Percentiles rank a stretch among this genome's conserved stretches.
Conservation (phyloP, 2,113 vertebrate species). For the Notechis scutatus region DNA sequence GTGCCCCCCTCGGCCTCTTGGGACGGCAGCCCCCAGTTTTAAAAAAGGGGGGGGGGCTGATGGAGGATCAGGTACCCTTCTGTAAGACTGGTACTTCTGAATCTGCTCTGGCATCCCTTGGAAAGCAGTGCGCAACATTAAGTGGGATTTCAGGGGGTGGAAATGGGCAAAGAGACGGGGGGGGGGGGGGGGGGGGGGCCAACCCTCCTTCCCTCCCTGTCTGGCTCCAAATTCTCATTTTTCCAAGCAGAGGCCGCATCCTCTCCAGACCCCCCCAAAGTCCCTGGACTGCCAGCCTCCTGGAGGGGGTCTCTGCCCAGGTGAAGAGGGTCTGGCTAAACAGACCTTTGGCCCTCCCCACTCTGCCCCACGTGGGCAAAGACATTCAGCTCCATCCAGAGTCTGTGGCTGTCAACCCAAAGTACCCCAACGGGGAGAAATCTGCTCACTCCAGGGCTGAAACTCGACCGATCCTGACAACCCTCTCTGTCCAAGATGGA, state of each 20-base stretch:
- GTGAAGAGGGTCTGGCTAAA: not conserved
- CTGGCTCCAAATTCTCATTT: too few species aligned
- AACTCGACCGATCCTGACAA: not conserved
- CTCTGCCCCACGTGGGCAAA: not conserved
- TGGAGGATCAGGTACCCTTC: not conserved
- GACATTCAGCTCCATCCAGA: not conserved
- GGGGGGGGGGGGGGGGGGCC: not conserved
- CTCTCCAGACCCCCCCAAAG: not conserved
- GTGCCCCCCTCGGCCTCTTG: not conserved
- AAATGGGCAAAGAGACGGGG: not conserved
- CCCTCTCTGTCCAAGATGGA: not conserved
- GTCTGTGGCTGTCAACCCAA: not conserved
- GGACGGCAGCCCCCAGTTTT: not conserved
- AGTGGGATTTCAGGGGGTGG: not conserved
- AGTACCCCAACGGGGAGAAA: not conserved
- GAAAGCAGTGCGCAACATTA: not conserved
- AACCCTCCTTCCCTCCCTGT: too few species aligned
- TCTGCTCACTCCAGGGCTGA: not conserved
- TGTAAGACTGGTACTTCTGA: not conserved
- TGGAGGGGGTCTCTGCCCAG: not conserved
- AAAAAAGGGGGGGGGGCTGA: not conserved
- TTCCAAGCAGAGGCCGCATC: not conserved
- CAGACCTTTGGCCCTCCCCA: not conserved
- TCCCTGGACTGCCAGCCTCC: not conserved
- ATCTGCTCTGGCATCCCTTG: not conserved